Conservation (phyloP, 2,888 invertebrate genomes). For the Coronaproctus castanopsis region DNA sequence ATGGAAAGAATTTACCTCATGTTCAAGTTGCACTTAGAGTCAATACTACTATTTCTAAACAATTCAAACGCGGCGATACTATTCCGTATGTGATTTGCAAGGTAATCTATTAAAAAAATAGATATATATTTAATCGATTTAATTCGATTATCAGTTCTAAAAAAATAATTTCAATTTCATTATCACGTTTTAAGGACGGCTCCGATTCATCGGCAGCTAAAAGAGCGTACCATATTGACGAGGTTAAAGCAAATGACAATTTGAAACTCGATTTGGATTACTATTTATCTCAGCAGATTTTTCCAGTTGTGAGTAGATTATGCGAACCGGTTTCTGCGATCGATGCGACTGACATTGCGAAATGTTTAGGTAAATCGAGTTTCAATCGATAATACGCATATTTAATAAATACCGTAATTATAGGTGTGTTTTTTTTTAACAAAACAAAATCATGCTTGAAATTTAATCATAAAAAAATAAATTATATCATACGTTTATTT, state of each 20-base stretch:
- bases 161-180: no score
- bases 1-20: conserved; percentile 62
- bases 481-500: no score
- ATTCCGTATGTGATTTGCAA: conserved; percentile 89
- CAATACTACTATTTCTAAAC: conserved; percentile 52
- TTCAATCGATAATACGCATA: no score
- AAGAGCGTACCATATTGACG: conserved; percentile 83
- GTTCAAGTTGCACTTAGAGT: conserved; percentile 79
- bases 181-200: conserved; percentile 49
- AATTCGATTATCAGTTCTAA: no score
- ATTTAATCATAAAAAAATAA: conserved; percentile 7
- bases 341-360: conserved; percentile 73
- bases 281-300: conserved; percentile 85
- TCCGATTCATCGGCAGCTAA: conserved; percentile 60
- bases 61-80: conserved; percentile 79
- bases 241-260: conserved; percentile 43
- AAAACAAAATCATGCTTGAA: neutral
- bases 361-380: conserved; percentile 48
- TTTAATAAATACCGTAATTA: neutral
- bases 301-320: conserved; percentile 85
- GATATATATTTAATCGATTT: no score
- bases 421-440: neutral
- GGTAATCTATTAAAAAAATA: conserved; percentile 23
- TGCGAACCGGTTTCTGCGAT: conserved; percentile 90
- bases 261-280: conserved; percentile 69